phyloP scores from a whole-genome alignment of 2,888 invertebrate species.

The Crepidodera aurea region DNA sequence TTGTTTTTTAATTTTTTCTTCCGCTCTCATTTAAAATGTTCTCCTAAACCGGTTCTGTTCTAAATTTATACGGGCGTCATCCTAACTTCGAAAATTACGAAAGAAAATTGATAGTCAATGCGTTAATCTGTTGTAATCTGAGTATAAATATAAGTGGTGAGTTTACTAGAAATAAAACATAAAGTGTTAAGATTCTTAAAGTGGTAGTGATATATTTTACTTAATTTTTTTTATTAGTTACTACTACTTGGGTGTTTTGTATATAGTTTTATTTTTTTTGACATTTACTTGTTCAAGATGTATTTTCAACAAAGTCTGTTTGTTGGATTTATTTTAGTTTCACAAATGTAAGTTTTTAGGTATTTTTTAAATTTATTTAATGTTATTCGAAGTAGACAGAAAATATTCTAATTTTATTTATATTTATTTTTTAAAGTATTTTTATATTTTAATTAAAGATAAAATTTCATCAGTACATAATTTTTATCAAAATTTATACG shows the following conservation, averaged over 20 bases:
- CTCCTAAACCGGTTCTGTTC: background rate
- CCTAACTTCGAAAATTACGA: slow-evolving; percentile 10
- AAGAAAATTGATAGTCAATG: slow-evolving; percentile 4
- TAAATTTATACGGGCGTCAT: slow-evolving; percentile 7
- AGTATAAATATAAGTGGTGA: slow-evolving; percentile 3
- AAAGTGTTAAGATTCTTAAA: background rate
- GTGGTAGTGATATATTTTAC: background rate
- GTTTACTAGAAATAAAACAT: slow-evolving; percentile 2
- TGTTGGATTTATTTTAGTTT: background rate
- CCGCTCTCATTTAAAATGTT: too few relatives aligned
- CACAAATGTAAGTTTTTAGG: slow-evolving; percentile 4
- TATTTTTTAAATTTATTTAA: too few relatives aligned
- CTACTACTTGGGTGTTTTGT: background rate
- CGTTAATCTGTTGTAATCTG: background rate
- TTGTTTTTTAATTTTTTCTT: too few relatives aligned
- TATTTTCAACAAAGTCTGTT: background rate
- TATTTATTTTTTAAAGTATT: background rate
- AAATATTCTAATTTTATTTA: background rate
- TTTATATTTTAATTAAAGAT: too few relatives aligned
- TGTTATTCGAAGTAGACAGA: too few relatives aligned
- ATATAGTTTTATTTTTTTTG: background rate
- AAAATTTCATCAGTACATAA: too few relatives aligned
- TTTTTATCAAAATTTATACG: too few relatives aligned
- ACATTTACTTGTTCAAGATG: background rate
- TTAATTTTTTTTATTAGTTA: too few relatives aligned